A percentile compares a stretch with the other conserved stretches of the same genome.
phyloP scores from a whole-genome alignment of 2,888 invertebrate genomes.

The Myopa tessellatipennis region DNA sequence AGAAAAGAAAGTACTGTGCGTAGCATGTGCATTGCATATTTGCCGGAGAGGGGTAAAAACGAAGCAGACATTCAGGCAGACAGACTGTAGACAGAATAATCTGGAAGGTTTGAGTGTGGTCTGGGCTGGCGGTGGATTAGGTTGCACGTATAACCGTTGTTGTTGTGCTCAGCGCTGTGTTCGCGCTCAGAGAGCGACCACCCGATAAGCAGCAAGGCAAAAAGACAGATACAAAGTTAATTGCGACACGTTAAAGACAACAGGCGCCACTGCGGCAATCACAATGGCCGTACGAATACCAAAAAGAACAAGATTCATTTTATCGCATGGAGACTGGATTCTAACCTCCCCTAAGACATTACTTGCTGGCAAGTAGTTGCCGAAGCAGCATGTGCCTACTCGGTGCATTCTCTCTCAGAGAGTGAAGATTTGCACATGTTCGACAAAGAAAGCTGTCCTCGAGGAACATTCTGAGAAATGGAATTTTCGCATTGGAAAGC shows the following conservation, averaged over 20 bases:
- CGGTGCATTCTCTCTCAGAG: too few species aligned
- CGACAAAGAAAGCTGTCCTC: too few species aligned
- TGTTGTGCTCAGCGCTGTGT: neutral
- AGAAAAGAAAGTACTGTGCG: neutral
- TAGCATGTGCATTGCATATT: slow-evolving; percentile 11
- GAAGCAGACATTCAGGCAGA: slow-evolving; percentile 32
- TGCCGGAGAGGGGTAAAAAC: slow-evolving; percentile 7
- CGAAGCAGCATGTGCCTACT: too few species aligned
- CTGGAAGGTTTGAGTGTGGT: neutral
- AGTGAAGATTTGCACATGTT: too few species aligned
- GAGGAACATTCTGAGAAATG: too few species aligned
- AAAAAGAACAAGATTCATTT: slow-evolving; percentile 14
- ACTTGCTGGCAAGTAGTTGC: too few species aligned
- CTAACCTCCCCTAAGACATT: too few species aligned
- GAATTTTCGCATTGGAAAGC: too few species aligned
- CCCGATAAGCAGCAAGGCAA: neutral
- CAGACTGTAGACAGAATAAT: slow-evolving; percentile 30
- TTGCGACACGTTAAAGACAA: slow-evolving; percentile 1
- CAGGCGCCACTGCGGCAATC: slow-evolving; percentile 23
- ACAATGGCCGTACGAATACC: slow-evolving; percentile 9
- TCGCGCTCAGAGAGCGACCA: neutral
- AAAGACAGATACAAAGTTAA: neutral
- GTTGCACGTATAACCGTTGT: neutral
- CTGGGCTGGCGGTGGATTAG: neutral
- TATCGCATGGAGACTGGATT: too few species aligned